Percentiles rank a stretch among this genome's conserved stretches.
Evolutionary conservation across 2,888 invertebrate genomes (phyloP).

Genomic region (Ormyrus rosae): DNA sequence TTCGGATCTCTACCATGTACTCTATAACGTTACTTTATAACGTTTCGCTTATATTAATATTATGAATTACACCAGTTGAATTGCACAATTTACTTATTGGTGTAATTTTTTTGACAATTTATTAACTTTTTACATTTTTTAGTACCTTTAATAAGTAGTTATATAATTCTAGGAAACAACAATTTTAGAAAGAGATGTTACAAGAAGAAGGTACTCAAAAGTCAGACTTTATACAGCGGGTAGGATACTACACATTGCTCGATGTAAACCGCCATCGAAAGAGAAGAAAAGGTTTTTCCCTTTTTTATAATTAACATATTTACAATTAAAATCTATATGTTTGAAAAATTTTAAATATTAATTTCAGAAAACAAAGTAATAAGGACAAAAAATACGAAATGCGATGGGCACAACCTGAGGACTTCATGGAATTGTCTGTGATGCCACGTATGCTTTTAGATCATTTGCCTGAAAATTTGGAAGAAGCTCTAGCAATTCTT

Average conservation of each 20-base stretch:
- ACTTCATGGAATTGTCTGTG: conserved; percentile 88
- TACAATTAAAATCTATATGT: conserved; percentile 20
- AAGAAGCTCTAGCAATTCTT: conserved; percentile 82
- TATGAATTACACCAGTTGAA: no score
- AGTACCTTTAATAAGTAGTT: conserved; percentile 23
- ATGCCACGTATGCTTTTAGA: conserved; percentile 92
- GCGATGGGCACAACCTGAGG: conserved; percentile 88
- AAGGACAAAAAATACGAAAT: conserved; percentile 81
- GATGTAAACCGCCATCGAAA: conserved; percentile 81
- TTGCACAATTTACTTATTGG: no score
- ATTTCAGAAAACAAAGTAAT: conserved; percentile 77
- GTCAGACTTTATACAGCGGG: conserved; percentile 87
- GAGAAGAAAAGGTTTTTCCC: conserved; percentile 60
- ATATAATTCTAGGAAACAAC: conserved; percentile 79
- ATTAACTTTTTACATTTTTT: background rate
- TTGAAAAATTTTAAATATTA: background rate
- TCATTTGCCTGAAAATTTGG: conserved; percentile 89
- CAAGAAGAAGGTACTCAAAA: conserved; percentile 82
- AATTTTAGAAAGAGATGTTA: conserved; percentile 81
- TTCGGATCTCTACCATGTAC: no score
- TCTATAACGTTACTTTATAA: no score
- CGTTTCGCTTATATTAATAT: no score
- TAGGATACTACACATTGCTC: conserved; percentile 86
- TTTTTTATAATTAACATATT: conserved; percentile 25
- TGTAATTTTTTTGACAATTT: no score